Evolutionary conservation across 2,888 invertebrate genomes (phyloP).

Genomic region (Drosophila quinaria): DNA sequence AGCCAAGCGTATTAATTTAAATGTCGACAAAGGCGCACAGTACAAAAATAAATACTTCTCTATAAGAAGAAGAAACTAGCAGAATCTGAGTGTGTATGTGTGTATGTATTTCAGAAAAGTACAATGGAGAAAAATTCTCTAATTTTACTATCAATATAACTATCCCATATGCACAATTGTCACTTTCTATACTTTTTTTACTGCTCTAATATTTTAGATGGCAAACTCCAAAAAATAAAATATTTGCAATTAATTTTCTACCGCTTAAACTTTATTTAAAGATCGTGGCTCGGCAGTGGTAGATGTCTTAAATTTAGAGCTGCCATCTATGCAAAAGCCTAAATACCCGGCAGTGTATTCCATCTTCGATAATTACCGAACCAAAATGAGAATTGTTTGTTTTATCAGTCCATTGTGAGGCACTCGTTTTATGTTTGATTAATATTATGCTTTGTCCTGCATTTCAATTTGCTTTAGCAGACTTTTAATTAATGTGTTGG

Average conservation of each 20-base stretch:
- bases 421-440: conserved; percentile 64
- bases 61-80: conserved; percentile 42
- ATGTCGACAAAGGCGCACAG: conserved; percentile 74
- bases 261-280: too few species aligned
- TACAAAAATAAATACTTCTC: conserved; percentile 65
- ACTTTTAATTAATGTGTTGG: conserved; percentile 68
- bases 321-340: not conserved
- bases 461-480: conserved; percentile 68
- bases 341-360: conserved; percentile 9
- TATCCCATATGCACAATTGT: not conserved
- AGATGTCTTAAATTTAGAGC: not conserved
- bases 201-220: too few species aligned
- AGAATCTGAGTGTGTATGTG: conserved; percentile 23
- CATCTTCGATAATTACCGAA: not conserved
- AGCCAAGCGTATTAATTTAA: conserved; percentile 81
- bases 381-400: not conserved
- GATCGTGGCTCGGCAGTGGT: too few species aligned
- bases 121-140: conserved; percentile 3
- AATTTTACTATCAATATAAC: not conserved
- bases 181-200: not conserved
- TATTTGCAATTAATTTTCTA: too few species aligned
- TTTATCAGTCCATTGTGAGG: conserved; percentile 43
- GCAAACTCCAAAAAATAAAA: too few species aligned
- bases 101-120: conserved; percentile 22
- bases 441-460: conserved; percentile 71